Conservation (phyloP, 1,140 invertebrate species). For the Drosophila bocki region DNA sequence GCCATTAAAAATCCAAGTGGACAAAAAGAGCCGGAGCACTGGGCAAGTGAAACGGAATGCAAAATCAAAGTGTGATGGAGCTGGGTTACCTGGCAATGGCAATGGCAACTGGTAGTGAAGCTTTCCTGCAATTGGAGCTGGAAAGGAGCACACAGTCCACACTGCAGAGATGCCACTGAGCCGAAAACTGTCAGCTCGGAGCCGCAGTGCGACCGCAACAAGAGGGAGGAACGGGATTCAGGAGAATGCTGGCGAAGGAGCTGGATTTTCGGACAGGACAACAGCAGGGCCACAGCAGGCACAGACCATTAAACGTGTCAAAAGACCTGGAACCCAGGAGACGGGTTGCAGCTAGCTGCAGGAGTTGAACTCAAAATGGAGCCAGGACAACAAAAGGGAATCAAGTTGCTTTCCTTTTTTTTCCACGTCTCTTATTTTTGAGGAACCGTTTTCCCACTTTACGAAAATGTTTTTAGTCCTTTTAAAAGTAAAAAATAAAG, state of each 20-base stretch:
- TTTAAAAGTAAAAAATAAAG: background rate
- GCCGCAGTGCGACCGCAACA: slow-evolving; percentile 71
- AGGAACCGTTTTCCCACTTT: background rate
- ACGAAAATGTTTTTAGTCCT: background rate
- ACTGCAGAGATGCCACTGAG: slow-evolving; percentile 38
- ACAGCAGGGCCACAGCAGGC: slow-evolving; percentile 21
- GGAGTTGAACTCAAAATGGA: slow-evolving; percentile 33
- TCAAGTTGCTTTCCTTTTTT: slow-evolving; percentile 32
- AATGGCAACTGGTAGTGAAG: slow-evolving; percentile 8
- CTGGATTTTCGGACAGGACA: slow-evolving; percentile 11
- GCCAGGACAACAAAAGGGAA: slow-evolving; percentile 44
- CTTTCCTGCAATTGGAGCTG: slow-evolving; percentile 11
- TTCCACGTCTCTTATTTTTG: background rate
- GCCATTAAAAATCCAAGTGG: slow-evolving; percentile 67
- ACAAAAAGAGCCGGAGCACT: slow-evolving; percentile 23
- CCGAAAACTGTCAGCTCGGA: slow-evolving; percentile 31
- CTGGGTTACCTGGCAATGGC: slow-evolving; percentile 20
- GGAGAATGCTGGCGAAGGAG: background rate
- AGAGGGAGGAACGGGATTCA: background rate
- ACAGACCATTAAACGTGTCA: slow-evolving; percentile 79
- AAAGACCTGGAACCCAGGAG: slow-evolving; percentile 56
- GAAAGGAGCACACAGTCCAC: slow-evolving; percentile 5
- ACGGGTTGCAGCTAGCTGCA: slow-evolving; percentile 24
- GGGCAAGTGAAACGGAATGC: slow-evolving; percentile 68
- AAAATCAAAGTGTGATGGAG: slow-evolving; percentile 74